These are phyloP conservation scores for Scarus forsteni DNA, from an alignment of 2,797 vertebrate species.

Conservation along the genomic window DNA sequence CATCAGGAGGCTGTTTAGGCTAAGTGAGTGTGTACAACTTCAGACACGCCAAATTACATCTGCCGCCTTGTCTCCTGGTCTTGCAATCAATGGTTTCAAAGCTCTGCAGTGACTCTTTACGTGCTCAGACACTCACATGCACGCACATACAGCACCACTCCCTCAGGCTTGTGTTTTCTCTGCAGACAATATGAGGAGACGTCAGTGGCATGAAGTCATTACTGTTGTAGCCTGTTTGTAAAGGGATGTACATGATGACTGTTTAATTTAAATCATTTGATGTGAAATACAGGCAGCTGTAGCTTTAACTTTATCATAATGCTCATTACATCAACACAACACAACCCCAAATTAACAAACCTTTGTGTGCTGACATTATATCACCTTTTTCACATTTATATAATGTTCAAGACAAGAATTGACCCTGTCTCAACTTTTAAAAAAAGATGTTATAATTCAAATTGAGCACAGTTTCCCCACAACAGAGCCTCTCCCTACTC, in stretches of 20 bases:
- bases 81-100: slow-evolving; percentile 51
- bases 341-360: no score
- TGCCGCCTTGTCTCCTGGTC: slow-evolving; percentile 49
- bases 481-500: no score
- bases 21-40: slow-evolving; percentile 36
- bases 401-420: no score
- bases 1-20: slow-evolving; percentile 74
- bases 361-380: no score
- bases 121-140: slow-evolving; percentile 39
- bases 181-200: slow-evolving; percentile 50
- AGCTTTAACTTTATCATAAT: not conserved
- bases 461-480: no score
- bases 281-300: not conserved
- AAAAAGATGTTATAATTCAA: no score
- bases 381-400: no score
- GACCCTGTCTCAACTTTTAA: no score
- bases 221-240: slow-evolving; percentile 41
- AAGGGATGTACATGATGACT: not conserved
- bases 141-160: slow-evolving; percentile 3
- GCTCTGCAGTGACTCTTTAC: slow-evolving; percentile 20
- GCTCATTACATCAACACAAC: no score
- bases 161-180: slow-evolving; percentile 28
- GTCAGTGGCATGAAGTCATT: slow-evolving; percentile 75
- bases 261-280: not conserved
- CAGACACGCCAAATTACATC: slow-evolving; percentile 67